Conservation (phyloP, 2,888 invertebrate species). For the Drosophila mayaguana region DNA sequence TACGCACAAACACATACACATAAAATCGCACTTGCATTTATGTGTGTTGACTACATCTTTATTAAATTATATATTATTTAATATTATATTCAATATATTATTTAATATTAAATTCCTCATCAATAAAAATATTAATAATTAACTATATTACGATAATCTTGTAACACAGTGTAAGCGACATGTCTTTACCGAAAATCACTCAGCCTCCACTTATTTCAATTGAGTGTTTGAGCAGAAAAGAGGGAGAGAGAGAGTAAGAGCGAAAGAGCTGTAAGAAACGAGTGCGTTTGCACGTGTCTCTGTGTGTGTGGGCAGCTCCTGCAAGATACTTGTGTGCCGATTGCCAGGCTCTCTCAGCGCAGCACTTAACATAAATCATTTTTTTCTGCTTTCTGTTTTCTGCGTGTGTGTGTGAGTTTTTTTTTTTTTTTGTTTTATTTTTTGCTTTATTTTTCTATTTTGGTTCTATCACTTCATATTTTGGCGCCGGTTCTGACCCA, state of each 20-base stretch:
- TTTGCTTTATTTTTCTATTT: constrained; percentile 35
- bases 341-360: constrained; percentile 33
- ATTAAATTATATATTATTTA: too few species aligned
- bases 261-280: constrained; percentile 28
- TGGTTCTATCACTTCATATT: constrained; percentile 26
- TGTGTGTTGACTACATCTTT: too few species aligned
- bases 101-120: too few species aligned
- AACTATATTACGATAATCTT: constrained; percentile 1
- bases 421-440: constrained; percentile 6
- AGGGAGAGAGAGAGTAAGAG: constrained; percentile 9
- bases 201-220: constrained; percentile 15
- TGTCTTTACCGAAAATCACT: constrained; percentile 5
- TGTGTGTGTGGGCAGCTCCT: constrained; percentile 30
- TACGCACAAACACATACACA: too few species aligned
- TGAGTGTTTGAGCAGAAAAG: constrained; percentile 1
- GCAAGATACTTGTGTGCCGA: constrained; percentile 19
- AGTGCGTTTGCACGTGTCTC: constrained; percentile 21
- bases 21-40: too few species aligned
- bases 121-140: background rate
- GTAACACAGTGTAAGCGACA: constrained; percentile 5
- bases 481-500: constrained; percentile 43
- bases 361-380: constrained; percentile 42
- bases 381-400: constrained; percentile 12
- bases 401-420: background rate
- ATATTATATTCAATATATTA: too few species aligned